These are phyloP conservation scores for Neuroterus valhalla DNA, from an alignment of 1,140 invertebrate species.

Conservation along the genomic window DNA sequence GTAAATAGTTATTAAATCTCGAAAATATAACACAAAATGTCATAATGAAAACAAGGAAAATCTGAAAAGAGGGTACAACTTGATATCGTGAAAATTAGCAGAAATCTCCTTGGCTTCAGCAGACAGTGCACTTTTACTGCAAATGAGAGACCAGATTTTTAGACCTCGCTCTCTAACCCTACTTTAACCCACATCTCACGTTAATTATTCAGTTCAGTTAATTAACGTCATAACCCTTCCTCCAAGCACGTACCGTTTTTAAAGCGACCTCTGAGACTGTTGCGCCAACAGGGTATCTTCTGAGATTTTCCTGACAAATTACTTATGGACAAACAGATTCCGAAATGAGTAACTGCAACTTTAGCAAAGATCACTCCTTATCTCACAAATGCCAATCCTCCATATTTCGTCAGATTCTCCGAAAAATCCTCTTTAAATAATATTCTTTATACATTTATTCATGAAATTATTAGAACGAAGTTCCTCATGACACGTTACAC, in stretches of 20 bases:
- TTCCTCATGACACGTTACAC: too few species aligned
- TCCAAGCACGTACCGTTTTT: conserved; percentile 37
- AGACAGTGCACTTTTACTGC: conserved; percentile 26
- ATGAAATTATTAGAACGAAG: too few species aligned
- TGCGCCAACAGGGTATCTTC: conserved; percentile 33
- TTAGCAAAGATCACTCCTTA: too few species aligned
- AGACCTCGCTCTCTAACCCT: not conserved
- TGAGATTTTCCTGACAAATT: conserved; percentile 51
- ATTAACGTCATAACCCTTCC: conserved; percentile 55
- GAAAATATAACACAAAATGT: too few species aligned
- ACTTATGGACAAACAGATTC: conserved; percentile 44
- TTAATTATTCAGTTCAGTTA: conserved; percentile 57
- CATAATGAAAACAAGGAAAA: not conserved
- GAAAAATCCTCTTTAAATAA: too few species aligned
- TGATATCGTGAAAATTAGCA: not conserved
- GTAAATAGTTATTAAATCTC: too few species aligned
- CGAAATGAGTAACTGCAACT: conserved; percentile 45
- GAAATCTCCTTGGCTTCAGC: not conserved
- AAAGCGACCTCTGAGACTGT: conserved; percentile 39
- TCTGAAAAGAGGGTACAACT: not conserved
- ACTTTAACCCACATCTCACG: conserved; percentile 41
- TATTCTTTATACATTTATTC: too few species aligned
- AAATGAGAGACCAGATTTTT: conserved; percentile 18
- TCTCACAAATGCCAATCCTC: too few species aligned
- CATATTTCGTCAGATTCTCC: too few species aligned